Conservation (phyloP, 1,140 invertebrate genomes). For the Cyrtorhinus lividipennis region DNA sequence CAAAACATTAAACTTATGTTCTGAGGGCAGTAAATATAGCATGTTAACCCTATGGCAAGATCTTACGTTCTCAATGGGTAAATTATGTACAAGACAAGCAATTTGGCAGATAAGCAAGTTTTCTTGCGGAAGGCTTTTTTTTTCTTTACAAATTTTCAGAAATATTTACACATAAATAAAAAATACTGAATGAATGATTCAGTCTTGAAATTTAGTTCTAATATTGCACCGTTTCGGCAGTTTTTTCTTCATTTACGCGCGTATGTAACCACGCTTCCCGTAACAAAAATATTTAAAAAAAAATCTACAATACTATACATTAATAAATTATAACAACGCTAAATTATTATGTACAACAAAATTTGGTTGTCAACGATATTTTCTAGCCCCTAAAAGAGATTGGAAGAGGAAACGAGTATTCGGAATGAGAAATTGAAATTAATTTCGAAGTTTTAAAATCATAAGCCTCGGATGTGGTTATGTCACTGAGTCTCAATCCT, state of each 20-base stretch:
- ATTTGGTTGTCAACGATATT: slow-evolving; percentile 4
- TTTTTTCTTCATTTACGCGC: slow-evolving; percentile 12
- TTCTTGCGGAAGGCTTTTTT: neutral
- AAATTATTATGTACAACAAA: neutral
- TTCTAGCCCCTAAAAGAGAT: too few species aligned
- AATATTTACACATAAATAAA: slow-evolving; percentile 10
- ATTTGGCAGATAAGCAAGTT: neutral
- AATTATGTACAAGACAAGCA: neutral
- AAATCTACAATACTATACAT: slow-evolving; percentile 15
- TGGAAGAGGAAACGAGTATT: too few species aligned
- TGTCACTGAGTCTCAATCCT: too few species aligned
- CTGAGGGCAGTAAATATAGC: neutral
- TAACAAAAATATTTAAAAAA: slow-evolving; percentile 5
- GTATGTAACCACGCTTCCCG: too few species aligned
- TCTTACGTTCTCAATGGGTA: neutral
- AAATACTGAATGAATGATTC: slow-evolving; percentile 19
- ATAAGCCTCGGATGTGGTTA: too few species aligned
- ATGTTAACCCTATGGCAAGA: slow-evolving; percentile 2
- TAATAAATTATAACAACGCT: neutral
- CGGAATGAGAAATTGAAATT: too few species aligned
- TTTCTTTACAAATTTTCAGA: neutral
- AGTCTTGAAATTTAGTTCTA: slow-evolving; percentile 14
- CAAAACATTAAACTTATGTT: neutral
- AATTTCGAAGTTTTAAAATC: too few species aligned
- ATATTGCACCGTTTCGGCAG: slow-evolving; percentile 18